Percentiles rank a stretch among this genome's conserved stretches.
Evolutionary conservation across 2,797 vertebrate species (phyloP).

Genomic region (Iguana delicatissima): DNA sequence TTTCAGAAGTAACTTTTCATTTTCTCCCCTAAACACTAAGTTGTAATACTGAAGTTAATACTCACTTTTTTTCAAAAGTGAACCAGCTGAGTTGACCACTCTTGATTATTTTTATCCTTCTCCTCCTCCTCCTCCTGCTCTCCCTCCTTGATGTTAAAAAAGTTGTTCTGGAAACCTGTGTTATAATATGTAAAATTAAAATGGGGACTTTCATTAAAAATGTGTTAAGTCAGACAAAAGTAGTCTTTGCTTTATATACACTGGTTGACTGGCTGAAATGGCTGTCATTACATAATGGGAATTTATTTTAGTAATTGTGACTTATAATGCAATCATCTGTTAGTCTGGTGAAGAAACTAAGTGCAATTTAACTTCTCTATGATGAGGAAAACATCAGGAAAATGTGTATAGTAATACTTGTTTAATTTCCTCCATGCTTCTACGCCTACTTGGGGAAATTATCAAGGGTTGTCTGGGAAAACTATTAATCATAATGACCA

Average conservation of each 20-base stretch:
- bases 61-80: background rate
- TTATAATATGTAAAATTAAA: conserved; percentile 23
- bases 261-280: conserved; percentile 44
- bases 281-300: conserved; percentile 45
- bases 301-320: conserved; percentile 59
- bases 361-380: conserved; percentile 69
- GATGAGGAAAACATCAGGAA: conserved; percentile 78
- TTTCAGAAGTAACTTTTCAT: background rate
- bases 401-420: conserved; percentile 69
- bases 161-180: background rate
- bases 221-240: conserved; percentile 38
- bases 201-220: conserved; percentile 5
- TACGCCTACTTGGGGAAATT: conserved; percentile 69
- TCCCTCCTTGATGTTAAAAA: background rate
- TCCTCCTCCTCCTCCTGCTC: background rate
- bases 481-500: conserved; percentile 74
- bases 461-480: conserved; percentile 73
- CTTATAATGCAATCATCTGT: conserved; percentile 66
- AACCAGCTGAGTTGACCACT: background rate
- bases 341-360: conserved; percentile 73
- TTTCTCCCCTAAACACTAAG: background rate
- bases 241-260: conserved; percentile 36
- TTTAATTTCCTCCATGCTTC: conserved; percentile 76
- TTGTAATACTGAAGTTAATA: background rate
- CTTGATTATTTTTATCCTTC: background rate